phyloP scores from a whole-genome alignment of 2,797 vertebrate genomes.

The Myiothlypis chrysogaster region DNA sequence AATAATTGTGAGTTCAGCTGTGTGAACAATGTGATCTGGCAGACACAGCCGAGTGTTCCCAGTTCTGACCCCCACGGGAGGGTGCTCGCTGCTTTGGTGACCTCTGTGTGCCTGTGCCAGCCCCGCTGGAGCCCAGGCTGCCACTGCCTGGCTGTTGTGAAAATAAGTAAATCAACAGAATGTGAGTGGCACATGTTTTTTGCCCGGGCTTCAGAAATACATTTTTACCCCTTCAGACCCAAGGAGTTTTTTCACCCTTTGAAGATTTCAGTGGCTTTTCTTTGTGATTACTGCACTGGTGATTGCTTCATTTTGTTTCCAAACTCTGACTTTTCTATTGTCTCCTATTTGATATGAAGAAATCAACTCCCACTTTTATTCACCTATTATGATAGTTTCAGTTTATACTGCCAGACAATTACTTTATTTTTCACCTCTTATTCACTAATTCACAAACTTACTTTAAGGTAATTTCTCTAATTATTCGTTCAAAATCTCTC shows the following conservation, averaged over 20 bases:
- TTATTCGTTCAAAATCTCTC: not conserved
- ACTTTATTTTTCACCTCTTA: not conserved
- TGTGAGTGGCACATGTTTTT: fast-evolving
- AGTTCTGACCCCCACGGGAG: not conserved
- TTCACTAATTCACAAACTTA: not conserved
- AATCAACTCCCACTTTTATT: not conserved
- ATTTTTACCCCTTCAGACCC: not conserved
- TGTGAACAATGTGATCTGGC: not conserved
- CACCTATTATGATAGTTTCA: not conserved
- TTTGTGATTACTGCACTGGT: not conserved
- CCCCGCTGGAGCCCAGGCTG: not conserved
- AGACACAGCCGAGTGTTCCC: not conserved
- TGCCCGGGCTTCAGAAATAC: not conserved
- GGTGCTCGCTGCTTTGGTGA: not conserved
- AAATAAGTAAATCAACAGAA: not conserved
- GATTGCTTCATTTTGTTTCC: not conserved
- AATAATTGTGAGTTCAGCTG: not conserved
- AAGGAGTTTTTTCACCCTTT: not conserved
- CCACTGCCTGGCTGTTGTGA: not conserved
- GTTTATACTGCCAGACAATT: not conserved
- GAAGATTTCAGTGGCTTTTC: not conserved
- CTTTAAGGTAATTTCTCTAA: not conserved
- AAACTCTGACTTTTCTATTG: not conserved
- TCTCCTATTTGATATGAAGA: not conserved
- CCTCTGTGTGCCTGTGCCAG: not conserved